These are phyloP conservation scores for Euzetes globulus DNA, from an alignment of 2,888 invertebrate species.

Conservation along the genomic window DNA sequence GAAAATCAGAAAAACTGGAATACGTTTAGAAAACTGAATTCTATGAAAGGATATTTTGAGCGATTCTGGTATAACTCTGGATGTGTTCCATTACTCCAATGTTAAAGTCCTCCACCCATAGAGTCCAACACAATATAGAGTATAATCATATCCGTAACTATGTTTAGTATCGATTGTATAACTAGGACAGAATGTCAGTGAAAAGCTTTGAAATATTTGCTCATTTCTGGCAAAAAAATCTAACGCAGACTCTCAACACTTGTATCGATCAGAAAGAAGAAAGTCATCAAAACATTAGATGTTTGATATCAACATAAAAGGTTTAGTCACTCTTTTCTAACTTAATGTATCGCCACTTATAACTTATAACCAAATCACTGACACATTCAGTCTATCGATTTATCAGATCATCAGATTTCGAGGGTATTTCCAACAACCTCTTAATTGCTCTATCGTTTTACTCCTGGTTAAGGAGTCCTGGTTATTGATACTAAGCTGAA, in stretches of 20 bases:
- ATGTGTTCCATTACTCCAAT: neutral
- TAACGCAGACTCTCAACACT: conserved; percentile 17
- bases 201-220: conserved; percentile 13
- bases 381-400: too few species aligned
- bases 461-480: too few species aligned
- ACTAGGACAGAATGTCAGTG: neutral
- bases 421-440: too few species aligned
- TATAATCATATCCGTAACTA: conserved; percentile 9
- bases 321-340: neutral
- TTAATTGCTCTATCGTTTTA: too few species aligned
- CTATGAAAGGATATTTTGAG: neutral
- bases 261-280: neutral
- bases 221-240: conserved; percentile 20
- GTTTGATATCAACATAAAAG: neutral
- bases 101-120: conserved; percentile 16
- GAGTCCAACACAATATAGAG: neutral
- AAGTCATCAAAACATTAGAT: neutral
- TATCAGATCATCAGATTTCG: too few species aligned
- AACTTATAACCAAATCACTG: too few species aligned
- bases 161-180: conserved; percentile 9
- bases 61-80: neutral
- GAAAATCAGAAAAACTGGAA: neutral
- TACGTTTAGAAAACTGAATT: neutral
- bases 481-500: too few species aligned
- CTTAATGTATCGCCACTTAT: neutral